Evolutionary conservation across 2,888 invertebrate species (phyloP).

Genomic region (Campaea margaritaria): DNA sequence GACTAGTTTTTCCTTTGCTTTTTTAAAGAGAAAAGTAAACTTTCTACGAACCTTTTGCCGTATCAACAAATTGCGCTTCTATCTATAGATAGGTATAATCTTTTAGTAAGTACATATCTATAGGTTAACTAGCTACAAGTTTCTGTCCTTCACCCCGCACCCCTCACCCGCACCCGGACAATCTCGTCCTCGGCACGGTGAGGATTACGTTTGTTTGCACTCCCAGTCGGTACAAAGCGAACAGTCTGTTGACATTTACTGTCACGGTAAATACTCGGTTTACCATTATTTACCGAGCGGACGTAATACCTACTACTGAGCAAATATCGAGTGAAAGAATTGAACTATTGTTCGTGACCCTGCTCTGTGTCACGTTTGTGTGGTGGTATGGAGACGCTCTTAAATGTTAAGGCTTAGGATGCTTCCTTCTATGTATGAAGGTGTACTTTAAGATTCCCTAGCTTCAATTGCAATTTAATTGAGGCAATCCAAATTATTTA

Average conservation of each 20-base stretch:
- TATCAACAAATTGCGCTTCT: not conserved
- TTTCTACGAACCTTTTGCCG: not conserved
- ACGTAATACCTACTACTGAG: slow-evolving; percentile 66
- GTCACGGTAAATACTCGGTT: slow-evolving; percentile 78
- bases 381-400: not conserved
- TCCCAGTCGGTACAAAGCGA: slow-evolving; percentile 75
- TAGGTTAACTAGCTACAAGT: slow-evolving; percentile 14
- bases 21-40: too few species aligned
- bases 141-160: slow-evolving; percentile 10
- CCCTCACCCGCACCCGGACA: slow-evolving; percentile 36
- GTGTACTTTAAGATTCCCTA: not conserved
- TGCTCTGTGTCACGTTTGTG: slow-evolving; percentile 16
- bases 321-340: slow-evolving; percentile 56
- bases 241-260: slow-evolving; percentile 78
- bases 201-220: slow-evolving; percentile 76
- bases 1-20: too few species aligned
- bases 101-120: not conserved
- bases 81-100: too few species aligned
- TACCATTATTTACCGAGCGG: slow-evolving; percentile 77
- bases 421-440: not conserved
- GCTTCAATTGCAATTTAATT: not conserved
- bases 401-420: not conserved
- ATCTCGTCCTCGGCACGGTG: slow-evolving; percentile 51
- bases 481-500: too few species aligned
- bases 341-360: slow-evolving; percentile 32